Conservation (phyloP, 2,888 invertebrate genomes). For the Hoplodrina blanda region DNA sequence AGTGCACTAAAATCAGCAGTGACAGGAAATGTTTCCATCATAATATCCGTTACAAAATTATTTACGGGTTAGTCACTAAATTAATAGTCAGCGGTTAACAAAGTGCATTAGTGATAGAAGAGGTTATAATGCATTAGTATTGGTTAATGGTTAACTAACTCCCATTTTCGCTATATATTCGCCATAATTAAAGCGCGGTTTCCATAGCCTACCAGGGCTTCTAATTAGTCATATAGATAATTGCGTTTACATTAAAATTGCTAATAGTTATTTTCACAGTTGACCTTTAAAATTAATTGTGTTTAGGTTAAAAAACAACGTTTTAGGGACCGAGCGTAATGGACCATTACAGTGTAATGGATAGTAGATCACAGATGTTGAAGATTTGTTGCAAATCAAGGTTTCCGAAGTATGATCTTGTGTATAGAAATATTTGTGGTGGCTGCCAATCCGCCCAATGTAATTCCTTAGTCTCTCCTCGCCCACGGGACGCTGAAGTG, state of each 20-base stretch:
- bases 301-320: neutral
- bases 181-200: neutral
- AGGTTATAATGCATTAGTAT: too few species aligned
- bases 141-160: neutral
- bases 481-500: slow-evolving; percentile 28
- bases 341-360: neutral
- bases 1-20: neutral
- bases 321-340: neutral
- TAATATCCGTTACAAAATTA: too few species aligned
- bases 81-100: too few species aligned
- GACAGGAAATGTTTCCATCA: neutral
- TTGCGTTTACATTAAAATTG: neutral
- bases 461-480: slow-evolving; percentile 43
- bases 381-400: slow-evolving; percentile 36
- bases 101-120: neutral
- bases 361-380: slow-evolving; percentile 22
- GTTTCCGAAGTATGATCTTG: slow-evolving; percentile 32
- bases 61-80: too few species aligned
- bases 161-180: neutral
- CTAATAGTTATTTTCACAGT: neutral
- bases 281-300: neutral
- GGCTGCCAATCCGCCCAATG: slow-evolving; percentile 27
- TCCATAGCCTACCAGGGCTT: neutral
- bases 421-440: slow-evolving; percentile 41
- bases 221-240: neutral